A percentile compares a stretch with the other conserved stretches of the same genome.
Evolutionary conservation across 1,140 invertebrate species (phyloP).

Genomic region (Lasioglossum baleicum): DNA sequence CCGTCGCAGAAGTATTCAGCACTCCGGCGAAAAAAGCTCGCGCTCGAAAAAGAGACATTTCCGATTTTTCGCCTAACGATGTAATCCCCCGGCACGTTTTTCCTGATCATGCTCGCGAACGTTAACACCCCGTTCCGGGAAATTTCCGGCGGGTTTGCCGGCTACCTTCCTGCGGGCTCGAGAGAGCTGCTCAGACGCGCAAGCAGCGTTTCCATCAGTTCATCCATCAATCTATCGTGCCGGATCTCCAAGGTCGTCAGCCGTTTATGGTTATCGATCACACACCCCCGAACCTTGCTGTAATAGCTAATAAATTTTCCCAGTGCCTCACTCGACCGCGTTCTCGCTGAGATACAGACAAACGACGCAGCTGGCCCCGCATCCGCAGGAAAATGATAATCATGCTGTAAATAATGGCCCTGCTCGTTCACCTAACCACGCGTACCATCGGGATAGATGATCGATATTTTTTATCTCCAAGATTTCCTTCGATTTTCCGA

Average conservation of each 20-base stretch:
- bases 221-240: conserved; percentile 59
- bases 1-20: neutral
- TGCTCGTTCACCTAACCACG: too few relatives aligned
- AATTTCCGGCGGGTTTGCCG: conserved; percentile 34
- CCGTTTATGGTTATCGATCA: conserved; percentile 65
- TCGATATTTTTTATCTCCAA: neutral
- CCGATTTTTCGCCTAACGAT: conserved; percentile 6
- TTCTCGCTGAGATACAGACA: conserved; percentile 57
- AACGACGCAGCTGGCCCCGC: conserved; percentile 52
- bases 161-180: conserved; percentile 35
- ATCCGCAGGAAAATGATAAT: conserved; percentile 35
- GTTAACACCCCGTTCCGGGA: conserved; percentile 28
- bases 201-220: conserved; percentile 43
- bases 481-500: too few relatives aligned
- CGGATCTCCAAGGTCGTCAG: conserved; percentile 62
- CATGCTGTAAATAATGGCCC: neutral
- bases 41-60: neutral
- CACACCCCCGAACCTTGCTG: conserved; percentile 43
- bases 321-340: conserved; percentile 32
- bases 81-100: conserved; percentile 16
- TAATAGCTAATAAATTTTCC: conserved; percentile 69
- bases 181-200: conserved; percentile 7
- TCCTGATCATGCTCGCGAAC: conserved; percentile 15
- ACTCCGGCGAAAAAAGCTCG: too few relatives aligned
- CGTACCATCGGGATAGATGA: neutral